Conservation (phyloP, 2,797 vertebrate genomes). For the Cephalopachus bancanus region DNA sequence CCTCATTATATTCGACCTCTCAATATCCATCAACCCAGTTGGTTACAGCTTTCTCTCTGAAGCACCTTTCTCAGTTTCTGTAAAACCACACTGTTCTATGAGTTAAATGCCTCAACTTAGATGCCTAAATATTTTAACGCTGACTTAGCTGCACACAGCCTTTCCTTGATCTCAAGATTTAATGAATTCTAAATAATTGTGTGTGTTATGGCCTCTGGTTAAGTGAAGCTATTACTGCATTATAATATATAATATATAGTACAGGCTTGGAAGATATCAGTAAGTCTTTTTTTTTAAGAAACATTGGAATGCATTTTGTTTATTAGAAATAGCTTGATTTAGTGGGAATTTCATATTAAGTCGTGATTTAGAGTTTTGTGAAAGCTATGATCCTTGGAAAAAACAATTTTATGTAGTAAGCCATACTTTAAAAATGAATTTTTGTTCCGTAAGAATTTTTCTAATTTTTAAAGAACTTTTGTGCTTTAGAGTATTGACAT, state of each 20-base stretch:
- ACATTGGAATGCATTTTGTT: not conserved
- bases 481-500: not conserved
- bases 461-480: not conserved
- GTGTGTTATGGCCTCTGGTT: not conserved
- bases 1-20: not conserved
- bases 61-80: not conserved
- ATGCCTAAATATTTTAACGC: not conserved
- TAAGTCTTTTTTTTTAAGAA: slow-evolving; percentile 85
- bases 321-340: not conserved
- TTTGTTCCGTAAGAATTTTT: slow-evolving; percentile 24
- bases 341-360: slow-evolving; percentile 50
- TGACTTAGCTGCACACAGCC: not conserved
- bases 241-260: not conserved
- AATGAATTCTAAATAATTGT: not conserved
- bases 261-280: not conserved
- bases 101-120: not conserved
- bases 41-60: not conserved
- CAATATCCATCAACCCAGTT: not conserved
- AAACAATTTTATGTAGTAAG: slow-evolving; percentile 74
- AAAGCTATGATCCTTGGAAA: slow-evolving; percentile 77
- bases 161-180: not conserved
- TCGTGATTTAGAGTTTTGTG: slow-evolving; percentile 75
- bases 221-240: not conserved
- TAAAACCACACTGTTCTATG: not conserved
- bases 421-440: not conserved